Evolutionary conservation across 2,888 invertebrate genomes (phyloP).

Genomic region (Heterodera filipjevi): DNA sequence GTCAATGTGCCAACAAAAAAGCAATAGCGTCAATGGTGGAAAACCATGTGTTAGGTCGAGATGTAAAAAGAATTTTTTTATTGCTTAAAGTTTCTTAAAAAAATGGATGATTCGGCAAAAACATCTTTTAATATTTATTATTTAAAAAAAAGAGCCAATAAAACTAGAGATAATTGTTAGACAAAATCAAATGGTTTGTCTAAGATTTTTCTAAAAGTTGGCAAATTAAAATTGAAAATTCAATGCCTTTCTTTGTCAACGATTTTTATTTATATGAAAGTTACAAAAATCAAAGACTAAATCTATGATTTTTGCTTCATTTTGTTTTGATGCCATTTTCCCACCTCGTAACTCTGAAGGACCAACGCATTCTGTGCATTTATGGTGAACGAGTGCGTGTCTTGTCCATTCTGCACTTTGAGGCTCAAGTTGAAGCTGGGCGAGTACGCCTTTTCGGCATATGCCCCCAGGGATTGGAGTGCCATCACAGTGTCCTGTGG

Average conservation of each 20-base stretch:
- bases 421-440: slow-evolving; percentile 70
- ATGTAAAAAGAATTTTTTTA: no score
- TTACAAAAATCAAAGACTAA: neutral
- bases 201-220: no score
- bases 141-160: no score
- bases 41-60: no score
- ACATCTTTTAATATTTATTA: no score
- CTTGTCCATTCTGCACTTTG: slow-evolving; percentile 70
- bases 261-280: neutral
- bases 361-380: slow-evolving; percentile 70
- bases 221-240: neutral
- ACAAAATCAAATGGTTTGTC: neutral
- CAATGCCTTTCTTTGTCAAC: no score
- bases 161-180: neutral
- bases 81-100: no score
- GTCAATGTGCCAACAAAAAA: neutral
- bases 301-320: neutral
- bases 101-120: no score
- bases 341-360: slow-evolving; percentile 79
- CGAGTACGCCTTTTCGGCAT: slow-evolving; percentile 72
- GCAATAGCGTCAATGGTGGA: no score
- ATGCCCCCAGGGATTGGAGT: slow-evolving; percentile 75
- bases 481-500: slow-evolving; percentile 76
- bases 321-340: neutral
- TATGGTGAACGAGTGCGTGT: slow-evolving; percentile 52